phyloP scores from a whole-genome alignment of 2,113 vertebrate species.

The Leucopternis melanops region DNA sequence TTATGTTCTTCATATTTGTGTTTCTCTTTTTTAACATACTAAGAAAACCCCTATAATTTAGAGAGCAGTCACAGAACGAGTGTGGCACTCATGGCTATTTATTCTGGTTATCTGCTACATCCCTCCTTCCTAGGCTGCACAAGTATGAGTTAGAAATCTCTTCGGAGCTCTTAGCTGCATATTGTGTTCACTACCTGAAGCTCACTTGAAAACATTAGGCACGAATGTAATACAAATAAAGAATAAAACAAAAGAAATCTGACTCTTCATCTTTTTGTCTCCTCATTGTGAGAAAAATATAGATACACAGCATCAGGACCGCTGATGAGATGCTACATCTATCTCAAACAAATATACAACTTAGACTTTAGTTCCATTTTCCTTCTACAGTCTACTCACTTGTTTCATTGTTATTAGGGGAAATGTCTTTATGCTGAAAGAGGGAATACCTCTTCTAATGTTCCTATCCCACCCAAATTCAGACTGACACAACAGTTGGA shows the following conservation, averaged over 20 bases:
- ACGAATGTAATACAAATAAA: background rate
- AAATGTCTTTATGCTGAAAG: background rate
- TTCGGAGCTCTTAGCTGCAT: background rate
- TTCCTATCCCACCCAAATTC: background rate
- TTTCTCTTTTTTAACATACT: background rate
- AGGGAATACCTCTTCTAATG: background rate
- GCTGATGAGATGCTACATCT: background rate
- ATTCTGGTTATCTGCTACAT: background rate
- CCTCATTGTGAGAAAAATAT: background rate
- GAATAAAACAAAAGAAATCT: background rate
- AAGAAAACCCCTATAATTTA: background rate
- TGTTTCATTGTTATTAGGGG: background rate
- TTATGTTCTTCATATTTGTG: background rate
- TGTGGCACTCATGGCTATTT: background rate
- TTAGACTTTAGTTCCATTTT: background rate
- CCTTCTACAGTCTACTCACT: background rate
- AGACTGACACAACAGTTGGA: background rate
- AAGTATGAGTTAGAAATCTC: background rate
- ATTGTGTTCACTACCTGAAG: background rate
- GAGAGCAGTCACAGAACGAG: background rate
- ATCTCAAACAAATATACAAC: background rate
- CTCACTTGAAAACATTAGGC: background rate
- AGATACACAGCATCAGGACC: background rate
- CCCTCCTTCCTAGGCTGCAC: background rate
- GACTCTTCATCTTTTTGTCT: background rate